Base-by-base conservation (phyloP, 2,113 vertebrate genomes). In the Jacana jacana region DNA sequence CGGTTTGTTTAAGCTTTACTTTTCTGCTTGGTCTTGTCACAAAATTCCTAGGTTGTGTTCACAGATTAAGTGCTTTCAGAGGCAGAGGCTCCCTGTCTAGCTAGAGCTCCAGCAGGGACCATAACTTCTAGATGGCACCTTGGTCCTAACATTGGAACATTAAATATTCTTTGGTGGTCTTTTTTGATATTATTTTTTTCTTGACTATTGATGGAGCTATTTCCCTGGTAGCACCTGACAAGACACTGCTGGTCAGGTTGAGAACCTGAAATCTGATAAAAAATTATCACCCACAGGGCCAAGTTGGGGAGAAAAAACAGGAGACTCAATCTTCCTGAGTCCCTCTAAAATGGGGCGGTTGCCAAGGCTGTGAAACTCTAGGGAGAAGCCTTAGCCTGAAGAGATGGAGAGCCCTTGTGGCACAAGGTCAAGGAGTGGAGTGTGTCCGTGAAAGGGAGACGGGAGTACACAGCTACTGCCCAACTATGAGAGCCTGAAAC, bases 371-470 rank as follows among this genome's bases (percentile, higher is more conserved):
- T 6, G 31, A 2, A 78, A 17, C 18, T 49, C 4, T 9, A 42
- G 19, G 0, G 2, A 39, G 81, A 31, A 57, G 19, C 72, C 39
- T 83, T 31, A 63, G 52, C 25, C 46, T 20, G 6, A 17, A n/a
- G 66, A 37, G 25, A 7, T 0, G 1, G 60, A 37, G 69, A 61
- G 30, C 46, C 31, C 61, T 37, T 0, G 0, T 44, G 57, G 57
- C 24, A 20, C 7, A 8, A 42, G 71, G 33, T 3, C 5, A 14
- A 11, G 66, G 86, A 30, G 7, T 0, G 1, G 24, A 17, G 27
- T 1, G 10, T 46, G 52, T 13, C 58, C 24, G 4, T 16, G 55
- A 4, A 37, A 13, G 73, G 17, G 35, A 39, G 54, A 4, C 28
- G 23, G 70, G 55, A 63, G 31, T 3, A 7, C 3, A 0, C 6